Conservation (phyloP, 2,888 invertebrate species). For the Caenorhabditis sp. region DNA sequence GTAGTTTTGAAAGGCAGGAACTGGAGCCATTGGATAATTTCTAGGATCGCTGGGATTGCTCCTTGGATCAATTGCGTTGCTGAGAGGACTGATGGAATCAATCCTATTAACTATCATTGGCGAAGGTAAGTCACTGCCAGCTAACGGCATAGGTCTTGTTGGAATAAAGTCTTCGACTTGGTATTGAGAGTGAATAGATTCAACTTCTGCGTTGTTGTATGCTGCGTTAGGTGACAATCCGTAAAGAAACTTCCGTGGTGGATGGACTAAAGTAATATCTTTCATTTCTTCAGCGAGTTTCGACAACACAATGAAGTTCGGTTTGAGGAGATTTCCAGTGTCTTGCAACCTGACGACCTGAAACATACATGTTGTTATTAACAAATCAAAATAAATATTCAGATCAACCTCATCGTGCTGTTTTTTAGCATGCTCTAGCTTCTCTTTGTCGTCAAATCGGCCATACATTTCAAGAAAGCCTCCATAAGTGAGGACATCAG, state of each 20-base stretch:
- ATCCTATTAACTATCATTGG: no score
- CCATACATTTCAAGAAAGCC: slow-evolving; percentile 93
- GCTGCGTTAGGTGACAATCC: slow-evolving; percentile 20
- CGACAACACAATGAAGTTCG: slow-evolving; percentile 92
- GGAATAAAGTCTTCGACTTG: neutral
- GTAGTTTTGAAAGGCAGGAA: no score
- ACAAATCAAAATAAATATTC: no score
- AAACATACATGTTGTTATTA: no score
- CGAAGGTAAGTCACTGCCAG: no score
- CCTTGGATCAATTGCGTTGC: neutral
- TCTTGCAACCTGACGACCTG: slow-evolving; percentile 65
- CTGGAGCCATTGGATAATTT: no score
- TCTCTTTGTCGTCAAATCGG: slow-evolving; percentile 88
- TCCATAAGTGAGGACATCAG: slow-evolving; percentile 91
- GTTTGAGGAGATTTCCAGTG: slow-evolving; percentile 83
- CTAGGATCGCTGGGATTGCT: neutral
- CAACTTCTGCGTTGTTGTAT: neutral
- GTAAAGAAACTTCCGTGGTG: slow-evolving; percentile 37
- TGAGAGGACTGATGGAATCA: neutral
- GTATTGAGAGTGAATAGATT: neutral
- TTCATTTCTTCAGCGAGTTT: slow-evolving; percentile 91
- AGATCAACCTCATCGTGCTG: slow-evolving; percentile 66
- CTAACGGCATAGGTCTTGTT: neutral
- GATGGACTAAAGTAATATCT: neutral
- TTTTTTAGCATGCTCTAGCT: slow-evolving; percentile 48